phyloP scores from a whole-genome alignment of 2,888 invertebrate species.

The Unio delphinus region DNA sequence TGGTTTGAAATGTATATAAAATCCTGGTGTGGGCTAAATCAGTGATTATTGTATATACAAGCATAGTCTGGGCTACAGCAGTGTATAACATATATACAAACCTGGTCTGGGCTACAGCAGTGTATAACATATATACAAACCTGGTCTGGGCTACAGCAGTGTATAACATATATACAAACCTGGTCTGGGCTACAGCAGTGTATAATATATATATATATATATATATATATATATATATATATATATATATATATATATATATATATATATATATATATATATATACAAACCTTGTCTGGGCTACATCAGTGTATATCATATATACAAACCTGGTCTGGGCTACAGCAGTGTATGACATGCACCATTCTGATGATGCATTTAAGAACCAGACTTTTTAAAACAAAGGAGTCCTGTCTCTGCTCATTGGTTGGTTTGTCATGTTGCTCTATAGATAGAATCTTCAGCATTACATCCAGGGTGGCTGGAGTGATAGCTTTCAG shows the following conservation, averaged over 20 bases:
- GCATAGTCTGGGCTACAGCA: too few species aligned
- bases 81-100: too few species aligned
- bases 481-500: slow-evolving; percentile 78
- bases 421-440: slow-evolving; percentile 47
- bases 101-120: too few species aligned
- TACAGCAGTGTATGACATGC: slow-evolving; percentile 75
- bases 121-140: too few species aligned
- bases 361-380: slow-evolving; percentile 76
- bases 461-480: slow-evolving; percentile 76
- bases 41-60: too few species aligned
- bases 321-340: slow-evolving; percentile 72
- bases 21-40: too few species aligned
- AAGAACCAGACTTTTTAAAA: slow-evolving; percentile 73
- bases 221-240: too few species aligned
- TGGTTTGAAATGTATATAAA: slow-evolving; percentile 53
- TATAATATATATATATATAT: background rate
- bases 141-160: too few species aligned
- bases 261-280: background rate
- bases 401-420: slow-evolving; percentile 65
- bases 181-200: too few species aligned
- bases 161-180: too few species aligned
- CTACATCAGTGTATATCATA: background rate
- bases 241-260: background rate
- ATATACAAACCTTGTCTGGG: background rate
- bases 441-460: slow-evolving; percentile 71